Conservation (phyloP, 2,888 invertebrate genomes). For the Cistogaster globosa region DNA sequence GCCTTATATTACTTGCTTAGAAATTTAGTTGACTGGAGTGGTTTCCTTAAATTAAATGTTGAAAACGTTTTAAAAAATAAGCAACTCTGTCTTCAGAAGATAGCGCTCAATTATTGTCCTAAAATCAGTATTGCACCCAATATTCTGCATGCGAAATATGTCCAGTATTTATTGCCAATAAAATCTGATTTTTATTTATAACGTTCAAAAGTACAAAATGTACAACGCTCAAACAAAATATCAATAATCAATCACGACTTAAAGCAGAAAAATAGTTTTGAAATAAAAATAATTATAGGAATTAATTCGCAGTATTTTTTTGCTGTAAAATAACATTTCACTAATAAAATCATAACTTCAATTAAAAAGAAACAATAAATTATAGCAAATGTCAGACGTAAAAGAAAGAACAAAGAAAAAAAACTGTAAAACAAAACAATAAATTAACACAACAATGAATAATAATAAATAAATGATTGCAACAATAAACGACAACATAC, state of each 20-base stretch:
- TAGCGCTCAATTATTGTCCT: too few relatives aligned
- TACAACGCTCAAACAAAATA: background rate
- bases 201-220: too few relatives aligned
- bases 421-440: conserved; percentile 3
- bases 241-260: conserved; percentile 52
- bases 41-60: too few relatives aligned
- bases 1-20: too few relatives aligned
- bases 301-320: background rate
- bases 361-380: conserved; percentile 16
- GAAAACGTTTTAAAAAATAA: too few relatives aligned
- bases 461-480: conserved; percentile 40
- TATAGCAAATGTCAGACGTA: conserved; percentile 32
- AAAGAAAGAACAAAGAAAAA: conserved; percentile 32
- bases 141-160: too few relatives aligned
- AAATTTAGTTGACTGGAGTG: too few relatives aligned
- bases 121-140: too few relatives aligned
- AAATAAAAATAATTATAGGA: background rate
- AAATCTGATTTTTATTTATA: too few relatives aligned
- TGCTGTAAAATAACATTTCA: conserved; percentile 1
- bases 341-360: conserved; percentile 7
- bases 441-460: conserved; percentile 33
- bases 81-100: too few relatives aligned
- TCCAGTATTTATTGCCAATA: too few relatives aligned
- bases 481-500: conserved; percentile 85
- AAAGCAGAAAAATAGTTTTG: background rate